phyloP scores from a whole-genome alignment of 2,888 invertebrate species.

The Sipunculus nudus region DNA sequence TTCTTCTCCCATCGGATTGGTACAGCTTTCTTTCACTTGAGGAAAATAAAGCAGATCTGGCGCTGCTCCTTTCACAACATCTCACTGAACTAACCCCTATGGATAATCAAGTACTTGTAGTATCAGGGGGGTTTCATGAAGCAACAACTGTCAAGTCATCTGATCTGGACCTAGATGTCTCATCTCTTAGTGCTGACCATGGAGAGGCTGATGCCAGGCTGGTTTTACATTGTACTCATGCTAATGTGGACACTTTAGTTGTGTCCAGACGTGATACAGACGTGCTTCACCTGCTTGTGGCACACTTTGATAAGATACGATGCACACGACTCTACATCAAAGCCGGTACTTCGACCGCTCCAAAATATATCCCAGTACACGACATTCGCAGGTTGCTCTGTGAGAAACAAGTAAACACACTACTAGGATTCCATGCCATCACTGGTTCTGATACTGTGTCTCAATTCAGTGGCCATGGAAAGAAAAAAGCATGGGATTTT shows the following conservation, averaged over 20 bases:
- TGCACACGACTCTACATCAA: not conserved
- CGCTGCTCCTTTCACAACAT: not conserved
- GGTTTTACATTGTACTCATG: slow-evolving; percentile 2
- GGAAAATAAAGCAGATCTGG: not conserved
- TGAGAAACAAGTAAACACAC: not conserved
- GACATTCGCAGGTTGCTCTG: not conserved
- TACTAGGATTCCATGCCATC: slow-evolving; percentile 12
- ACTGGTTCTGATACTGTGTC: slow-evolving; percentile 5
- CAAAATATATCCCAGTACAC: slow-evolving; percentile 7
- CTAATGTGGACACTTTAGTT: slow-evolving; percentile 1
- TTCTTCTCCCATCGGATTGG: not conserved
- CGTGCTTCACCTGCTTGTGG: slow-evolving; percentile 2
- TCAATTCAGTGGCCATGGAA: not conserved
- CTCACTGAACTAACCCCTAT: not conserved
- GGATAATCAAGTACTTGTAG: slow-evolving; percentile 16
- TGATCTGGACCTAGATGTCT: not conserved
- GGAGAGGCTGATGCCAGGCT: slow-evolving; percentile 5
- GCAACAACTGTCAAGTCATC: slow-evolving; percentile 18
- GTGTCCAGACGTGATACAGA: slow-evolving; percentile 6
- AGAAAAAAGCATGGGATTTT: no score
- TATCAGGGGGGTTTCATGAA: slow-evolving; percentile 15
- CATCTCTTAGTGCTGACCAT: not conserved
- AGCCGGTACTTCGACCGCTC: not conserved
- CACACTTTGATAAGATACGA: not conserved
- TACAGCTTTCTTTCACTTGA: not conserved